A percentile compares a stretch with the other conserved stretches of the same genome.
Evolutionary conservation across 1,140 invertebrate species (phyloP).

Genomic region (Thereuonema tuberculata): DNA sequence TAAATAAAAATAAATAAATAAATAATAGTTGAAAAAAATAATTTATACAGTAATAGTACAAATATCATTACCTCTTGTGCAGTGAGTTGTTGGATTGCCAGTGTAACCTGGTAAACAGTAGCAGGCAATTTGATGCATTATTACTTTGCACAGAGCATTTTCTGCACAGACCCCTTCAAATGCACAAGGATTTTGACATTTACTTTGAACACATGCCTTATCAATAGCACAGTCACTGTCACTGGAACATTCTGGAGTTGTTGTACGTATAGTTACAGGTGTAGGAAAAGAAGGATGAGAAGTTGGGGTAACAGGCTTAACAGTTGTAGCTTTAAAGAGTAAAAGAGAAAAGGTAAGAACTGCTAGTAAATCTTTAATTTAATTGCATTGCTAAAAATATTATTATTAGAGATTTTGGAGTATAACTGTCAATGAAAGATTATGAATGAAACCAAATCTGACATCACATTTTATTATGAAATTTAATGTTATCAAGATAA

Average conservation of each 20-base stretch:
- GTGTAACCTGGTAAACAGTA: conserved; percentile 26
- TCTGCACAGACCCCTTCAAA: conserved; percentile 65
- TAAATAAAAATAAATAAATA: not conserved
- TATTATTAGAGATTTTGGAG: not conserved
- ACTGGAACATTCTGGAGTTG: too few species aligned
- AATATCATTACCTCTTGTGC: not conserved
- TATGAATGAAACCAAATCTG: too few species aligned
- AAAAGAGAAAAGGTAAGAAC: conserved; percentile 1
- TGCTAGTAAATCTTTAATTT: too few species aligned
- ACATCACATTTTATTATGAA: too few species aligned
- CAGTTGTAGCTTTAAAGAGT: not conserved
- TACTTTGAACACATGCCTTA: conserved; percentile 66
- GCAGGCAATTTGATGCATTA: conserved; percentile 25
- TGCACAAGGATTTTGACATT: conserved; percentile 77
- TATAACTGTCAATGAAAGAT: not conserved
- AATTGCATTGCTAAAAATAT: too few species aligned
- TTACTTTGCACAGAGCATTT: conserved; percentile 24
- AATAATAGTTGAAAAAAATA: not conserved
- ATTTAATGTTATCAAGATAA: too few species aligned
- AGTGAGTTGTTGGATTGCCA: conserved; percentile 21
- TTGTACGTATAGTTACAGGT: not conserved
- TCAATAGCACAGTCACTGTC: conserved; percentile 83
- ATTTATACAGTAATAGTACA: not conserved
- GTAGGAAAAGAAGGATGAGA: not conserved
- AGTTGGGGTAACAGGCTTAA: not conserved